These are phyloP conservation scores for Cheilosia impressa DNA, from an alignment of 2,888 invertebrate species.

Conservation along the genomic window DNA sequence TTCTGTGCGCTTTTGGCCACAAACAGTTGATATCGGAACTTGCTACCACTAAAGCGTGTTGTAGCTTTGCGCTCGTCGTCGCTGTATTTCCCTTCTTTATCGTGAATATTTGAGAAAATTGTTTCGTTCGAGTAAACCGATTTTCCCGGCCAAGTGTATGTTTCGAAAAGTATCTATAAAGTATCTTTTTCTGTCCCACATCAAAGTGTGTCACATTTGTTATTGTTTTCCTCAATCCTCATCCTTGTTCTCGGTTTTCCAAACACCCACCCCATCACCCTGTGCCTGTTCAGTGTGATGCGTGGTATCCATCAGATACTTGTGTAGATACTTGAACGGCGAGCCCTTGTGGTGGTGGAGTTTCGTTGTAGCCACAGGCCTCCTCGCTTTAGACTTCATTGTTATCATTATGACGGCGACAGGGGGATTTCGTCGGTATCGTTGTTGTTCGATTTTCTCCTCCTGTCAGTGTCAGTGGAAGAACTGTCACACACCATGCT, in stretches of 20 bases:
- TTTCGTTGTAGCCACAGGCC: conserved; percentile 12
- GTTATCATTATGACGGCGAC: conserved; percentile 49
- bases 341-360: conserved; percentile 36
- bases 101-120: conserved; percentile 29
- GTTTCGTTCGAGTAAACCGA: neutral
- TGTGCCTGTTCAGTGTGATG: neutral
- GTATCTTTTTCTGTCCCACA: conserved; percentile 14
- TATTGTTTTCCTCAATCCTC: conserved; percentile 46
- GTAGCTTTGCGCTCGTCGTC: conserved; percentile 67
- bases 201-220: conserved; percentile 50
- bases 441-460: conserved; percentile 49
- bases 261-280: conserved; percentile 1
- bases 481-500: conserved; percentile 37
- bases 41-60: conserved; percentile 70
- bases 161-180: conserved; percentile 18
- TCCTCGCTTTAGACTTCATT: conserved; percentile 22
- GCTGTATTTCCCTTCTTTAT: conserved; percentile 22
- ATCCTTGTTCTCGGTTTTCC: conserved; percentile 24
- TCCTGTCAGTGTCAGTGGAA: conserved; percentile 42
- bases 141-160: conserved; percentile 33
- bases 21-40: conserved; percentile 76
- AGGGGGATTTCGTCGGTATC: conserved; percentile 1
- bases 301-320: conserved; percentile 47
- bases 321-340: conserved; percentile 34
- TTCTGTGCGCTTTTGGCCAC: conserved; percentile 75